A percentile compares a stretch with the other conserved stretches of the same genome.
Conservation (phyloP, 2,113 vertebrate genomes). For the Phodopus roborovskii region DNA sequence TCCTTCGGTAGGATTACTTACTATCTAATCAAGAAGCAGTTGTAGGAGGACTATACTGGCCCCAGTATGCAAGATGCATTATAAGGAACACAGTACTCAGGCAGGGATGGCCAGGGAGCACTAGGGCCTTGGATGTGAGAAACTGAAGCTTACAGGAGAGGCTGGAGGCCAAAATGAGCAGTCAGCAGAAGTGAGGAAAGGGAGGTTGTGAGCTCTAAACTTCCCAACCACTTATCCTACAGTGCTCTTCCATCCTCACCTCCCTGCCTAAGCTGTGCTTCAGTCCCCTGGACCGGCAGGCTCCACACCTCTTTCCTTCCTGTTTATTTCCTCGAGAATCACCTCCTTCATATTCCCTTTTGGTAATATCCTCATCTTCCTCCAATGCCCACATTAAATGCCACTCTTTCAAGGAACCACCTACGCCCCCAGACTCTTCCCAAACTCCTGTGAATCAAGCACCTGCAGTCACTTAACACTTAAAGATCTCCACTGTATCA, state of each 20-base stretch:
- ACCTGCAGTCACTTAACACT: not conserved
- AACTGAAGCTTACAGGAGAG: not conserved
- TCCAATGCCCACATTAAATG: not conserved
- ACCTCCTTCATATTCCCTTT: not conserved
- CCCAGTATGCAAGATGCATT: not conserved
- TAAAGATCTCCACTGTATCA: constrained; percentile 5
- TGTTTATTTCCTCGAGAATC: not conserved
- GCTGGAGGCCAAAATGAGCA: not conserved
- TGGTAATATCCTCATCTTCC: constrained; percentile 16
- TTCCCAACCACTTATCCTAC: not conserved
- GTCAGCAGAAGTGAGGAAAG: not conserved
- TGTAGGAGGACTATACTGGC: not conserved
- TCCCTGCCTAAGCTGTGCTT: fast-evolving
- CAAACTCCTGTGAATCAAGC: not conserved
- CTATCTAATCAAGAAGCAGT: not conserved
- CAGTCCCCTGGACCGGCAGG: not conserved
- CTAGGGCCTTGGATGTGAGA: not conserved
- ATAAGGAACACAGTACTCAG: not conserved
- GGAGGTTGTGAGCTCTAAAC: not conserved
- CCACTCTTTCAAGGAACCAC: constrained; percentile 15
- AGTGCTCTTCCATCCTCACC: not conserved
- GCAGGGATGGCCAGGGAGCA: not conserved
- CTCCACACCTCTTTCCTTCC: not conserved
- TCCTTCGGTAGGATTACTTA: not conserved
- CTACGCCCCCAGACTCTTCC: not conserved